Conservation (phyloP, 92 coral and sea anemone species). For the Virgularia gustaviana region DNA sequence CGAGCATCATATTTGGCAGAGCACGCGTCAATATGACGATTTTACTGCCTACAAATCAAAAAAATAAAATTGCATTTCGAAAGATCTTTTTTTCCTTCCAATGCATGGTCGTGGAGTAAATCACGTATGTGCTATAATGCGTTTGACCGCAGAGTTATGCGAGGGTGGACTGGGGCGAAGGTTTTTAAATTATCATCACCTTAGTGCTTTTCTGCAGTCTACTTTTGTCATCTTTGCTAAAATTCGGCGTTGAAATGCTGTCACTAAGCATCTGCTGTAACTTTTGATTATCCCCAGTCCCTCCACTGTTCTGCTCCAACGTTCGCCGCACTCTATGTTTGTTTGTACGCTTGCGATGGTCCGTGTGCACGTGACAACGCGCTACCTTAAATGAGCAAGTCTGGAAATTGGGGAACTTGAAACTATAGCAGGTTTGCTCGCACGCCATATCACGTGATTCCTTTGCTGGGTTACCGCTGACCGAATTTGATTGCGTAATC, state of each 20-base stretch:
- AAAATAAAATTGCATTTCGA: no score
- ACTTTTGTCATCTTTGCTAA: neutral
- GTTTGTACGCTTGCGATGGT: neutral
- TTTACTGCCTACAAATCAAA: neutral
- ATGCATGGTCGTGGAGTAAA: no score
- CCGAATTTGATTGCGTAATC: conserved; percentile 6
- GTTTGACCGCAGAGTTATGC: no score
- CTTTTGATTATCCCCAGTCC: neutral
- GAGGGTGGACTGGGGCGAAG: neutral
- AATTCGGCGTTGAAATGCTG: neutral
- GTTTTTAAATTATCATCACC: neutral
- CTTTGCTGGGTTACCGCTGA: neutral
- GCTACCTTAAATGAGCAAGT: conserved; percentile 26
- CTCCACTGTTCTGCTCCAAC: neutral
- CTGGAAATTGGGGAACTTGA: conserved; percentile 18
- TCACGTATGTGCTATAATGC: no score
- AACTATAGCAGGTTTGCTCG: neutral
- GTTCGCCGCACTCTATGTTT: conserved; percentile 4
- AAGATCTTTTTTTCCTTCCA: no score
- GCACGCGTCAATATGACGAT: no score
- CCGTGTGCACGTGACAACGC: conserved; percentile 10
- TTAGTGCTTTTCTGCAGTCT: conserved; percentile 2
- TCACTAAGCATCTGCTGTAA: conserved; percentile 19
- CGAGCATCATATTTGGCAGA: no score
- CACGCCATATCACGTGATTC: neutral